phyloP scores from a whole-genome alignment of 2,797 vertebrate species.

The Thunnus albacares region DNA sequence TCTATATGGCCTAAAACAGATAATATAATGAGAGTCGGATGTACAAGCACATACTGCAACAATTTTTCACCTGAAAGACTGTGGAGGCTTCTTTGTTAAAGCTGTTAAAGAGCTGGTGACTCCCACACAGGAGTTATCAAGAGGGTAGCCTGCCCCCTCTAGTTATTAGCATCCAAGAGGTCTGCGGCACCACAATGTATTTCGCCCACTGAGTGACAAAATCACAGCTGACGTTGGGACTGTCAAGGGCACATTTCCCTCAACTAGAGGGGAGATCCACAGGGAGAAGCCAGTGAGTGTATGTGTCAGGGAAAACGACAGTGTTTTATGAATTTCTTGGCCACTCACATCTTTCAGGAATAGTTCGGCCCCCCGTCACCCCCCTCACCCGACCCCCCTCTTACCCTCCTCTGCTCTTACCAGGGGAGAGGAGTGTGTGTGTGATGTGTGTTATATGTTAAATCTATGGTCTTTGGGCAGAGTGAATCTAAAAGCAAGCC shows the following conservation, averaged over 20 bases:
- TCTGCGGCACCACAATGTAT: conserved; percentile 57
- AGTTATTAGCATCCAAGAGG: conserved; percentile 69
- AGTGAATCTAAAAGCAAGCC: conserved; percentile 69
- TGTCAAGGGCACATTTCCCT: conserved; percentile 83
- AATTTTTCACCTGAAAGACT: conserved; percentile 25
- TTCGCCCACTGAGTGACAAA: conserved; percentile 81
- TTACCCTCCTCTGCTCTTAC: conserved; percentile 33
- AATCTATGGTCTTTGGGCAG: conserved; percentile 71
- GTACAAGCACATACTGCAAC: not conserved
- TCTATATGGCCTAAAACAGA: conserved; percentile 16
- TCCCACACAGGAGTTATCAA: conserved; percentile 49
- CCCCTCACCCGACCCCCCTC: not conserved
- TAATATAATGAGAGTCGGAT: conserved; percentile 38
- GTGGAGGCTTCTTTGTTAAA: conserved; percentile 34
- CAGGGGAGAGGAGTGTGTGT: conserved; percentile 31
- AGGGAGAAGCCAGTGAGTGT: conserved; percentile 71
- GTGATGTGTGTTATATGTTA: conserved; percentile 75
- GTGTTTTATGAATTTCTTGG: conserved; percentile 80
- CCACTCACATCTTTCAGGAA: conserved; percentile 75
- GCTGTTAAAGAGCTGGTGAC: conserved; percentile 50
- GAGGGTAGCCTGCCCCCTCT: conserved; percentile 44
- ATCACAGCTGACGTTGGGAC: conserved; percentile 81
- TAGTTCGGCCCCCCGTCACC: conserved; percentile 48
- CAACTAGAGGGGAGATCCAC: conserved; percentile 72
- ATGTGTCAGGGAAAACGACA: conserved; percentile 75